phyloP scores from a whole-genome alignment of 2,888 invertebrate genomes.

The Pristionchus arcanus region DNA sequence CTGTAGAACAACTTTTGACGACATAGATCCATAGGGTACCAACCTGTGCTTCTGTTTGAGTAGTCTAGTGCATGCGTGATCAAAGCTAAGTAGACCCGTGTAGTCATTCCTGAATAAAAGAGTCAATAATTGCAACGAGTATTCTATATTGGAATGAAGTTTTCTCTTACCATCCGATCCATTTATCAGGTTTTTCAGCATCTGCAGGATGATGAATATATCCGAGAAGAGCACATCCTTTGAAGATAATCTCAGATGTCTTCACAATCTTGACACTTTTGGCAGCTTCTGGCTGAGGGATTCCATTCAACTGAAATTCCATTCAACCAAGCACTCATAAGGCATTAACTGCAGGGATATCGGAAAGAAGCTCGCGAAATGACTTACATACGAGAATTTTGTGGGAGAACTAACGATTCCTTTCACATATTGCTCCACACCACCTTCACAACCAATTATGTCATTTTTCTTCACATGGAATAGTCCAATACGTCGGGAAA shows the following conservation, averaged over 20 bases:
- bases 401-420: not conserved
- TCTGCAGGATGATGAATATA: slow-evolving; percentile 19
- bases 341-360: no score
- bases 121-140: not conserved
- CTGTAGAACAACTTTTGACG: no score
- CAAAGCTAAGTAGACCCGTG: slow-evolving; percentile 30
- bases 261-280: slow-evolving; percentile 50
- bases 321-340: no score
- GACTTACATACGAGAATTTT: not conserved
- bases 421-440: not conserved
- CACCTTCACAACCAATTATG: not conserved
- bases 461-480: not conserved
- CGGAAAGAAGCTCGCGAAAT: not conserved
- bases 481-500: slow-evolving; percentile 34
- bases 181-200: not conserved
- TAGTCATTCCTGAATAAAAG: slow-evolving; percentile 30
- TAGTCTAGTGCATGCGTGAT: not conserved
- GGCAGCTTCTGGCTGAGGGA: not conserved
- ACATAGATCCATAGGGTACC: no score
- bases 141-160: not conserved
- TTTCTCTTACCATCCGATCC: slow-evolving; percentile 37
- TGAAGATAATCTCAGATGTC: slow-evolving; percentile 3
- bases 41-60: slow-evolving; percentile 11
- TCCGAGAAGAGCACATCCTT: slow-evolving; percentile 46
- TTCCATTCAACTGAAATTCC: slow-evolving; percentile 13